A percentile compares a stretch with the other conserved stretches of the same genome.
These are phyloP conservation scores for Rhinophrynus dorsalis DNA, from an alignment of 2,797 vertebrate genomes.

Conservation along the genomic window DNA sequence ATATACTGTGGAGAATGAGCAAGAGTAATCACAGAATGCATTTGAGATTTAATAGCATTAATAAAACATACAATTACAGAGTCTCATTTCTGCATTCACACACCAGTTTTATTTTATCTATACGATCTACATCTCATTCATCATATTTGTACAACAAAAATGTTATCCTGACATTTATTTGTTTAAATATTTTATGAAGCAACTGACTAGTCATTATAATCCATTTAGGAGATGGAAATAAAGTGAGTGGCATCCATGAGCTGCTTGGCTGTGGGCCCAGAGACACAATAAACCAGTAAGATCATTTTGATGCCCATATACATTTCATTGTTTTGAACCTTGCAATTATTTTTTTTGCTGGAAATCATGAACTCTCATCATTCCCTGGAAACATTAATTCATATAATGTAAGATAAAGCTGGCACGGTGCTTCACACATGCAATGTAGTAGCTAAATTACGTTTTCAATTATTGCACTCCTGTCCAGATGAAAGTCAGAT, in stretches of 20 bases:
- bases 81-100: neutral
- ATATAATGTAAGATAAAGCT: constrained; percentile 11
- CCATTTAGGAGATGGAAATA: constrained; percentile 13
- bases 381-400: neutral
- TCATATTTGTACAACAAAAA: constrained; percentile 2
- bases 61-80: no score
- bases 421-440: neutral
- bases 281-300: neutral
- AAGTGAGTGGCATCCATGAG: neutral
- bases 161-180: constrained; percentile 4
- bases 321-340: neutral
- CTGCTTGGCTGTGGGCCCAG: constrained; percentile 23
- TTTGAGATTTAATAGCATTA: no score
- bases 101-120: neutral
- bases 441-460: neutral
- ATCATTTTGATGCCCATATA: neutral
- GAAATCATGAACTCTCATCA: neutral
- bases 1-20: no score
- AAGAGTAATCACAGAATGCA: no score
- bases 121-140: constrained; percentile 5
- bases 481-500: constrained; percentile 10
- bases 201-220: constrained; percentile 19
- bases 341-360: neutral
- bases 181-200: constrained; percentile 38
- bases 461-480: neutral